A percentile compares a stretch with the other conserved stretches of the same genome.
These are phyloP conservation scores for Eilema caniola DNA, from an alignment of 2,888 invertebrate species.

Conservation along the genomic window DNA sequence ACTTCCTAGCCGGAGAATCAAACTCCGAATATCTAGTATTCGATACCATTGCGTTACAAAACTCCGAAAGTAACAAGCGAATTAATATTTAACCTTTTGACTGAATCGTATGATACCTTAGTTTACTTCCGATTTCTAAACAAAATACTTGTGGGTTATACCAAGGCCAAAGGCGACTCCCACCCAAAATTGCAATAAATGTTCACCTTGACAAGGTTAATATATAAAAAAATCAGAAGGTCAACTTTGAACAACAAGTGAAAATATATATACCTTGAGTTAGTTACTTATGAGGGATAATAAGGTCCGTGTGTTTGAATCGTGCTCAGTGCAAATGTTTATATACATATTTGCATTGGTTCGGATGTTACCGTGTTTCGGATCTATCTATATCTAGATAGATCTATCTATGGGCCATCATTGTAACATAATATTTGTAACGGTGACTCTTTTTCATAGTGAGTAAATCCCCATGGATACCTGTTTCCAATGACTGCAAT, in stretches of 20 bases:
- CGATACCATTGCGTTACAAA: neutral
- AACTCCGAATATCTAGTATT: neutral
- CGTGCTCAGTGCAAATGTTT: too few relatives aligned
- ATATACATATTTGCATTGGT: too few relatives aligned
- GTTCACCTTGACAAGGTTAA: conserved; percentile 8
- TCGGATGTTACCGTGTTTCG: too few relatives aligned
- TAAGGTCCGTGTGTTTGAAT: too few relatives aligned
- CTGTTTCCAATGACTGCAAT: too few relatives aligned
- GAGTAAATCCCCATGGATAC: too few relatives aligned
- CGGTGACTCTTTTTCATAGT: too few relatives aligned
- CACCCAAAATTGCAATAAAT: neutral
- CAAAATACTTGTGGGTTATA: neutral
- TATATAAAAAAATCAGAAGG: neutral
- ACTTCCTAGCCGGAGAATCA: neutral
- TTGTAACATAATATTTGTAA: too few relatives aligned
- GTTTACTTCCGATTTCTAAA: neutral
- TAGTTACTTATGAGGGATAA: too few relatives aligned
- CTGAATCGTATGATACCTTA: neutral
- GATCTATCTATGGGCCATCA: too few relatives aligned
- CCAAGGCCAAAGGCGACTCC: neutral
- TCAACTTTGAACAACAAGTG: neutral
- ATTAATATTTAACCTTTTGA: neutral
- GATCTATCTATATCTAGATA: too few relatives aligned
- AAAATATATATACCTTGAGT: neutral
- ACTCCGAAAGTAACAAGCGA: neutral